Percentiles rank a stretch among this genome's conserved stretches.
phyloP scores from a whole-genome alignment of 2,797 vertebrate genomes.

The Enteromius viviparus region DNA sequence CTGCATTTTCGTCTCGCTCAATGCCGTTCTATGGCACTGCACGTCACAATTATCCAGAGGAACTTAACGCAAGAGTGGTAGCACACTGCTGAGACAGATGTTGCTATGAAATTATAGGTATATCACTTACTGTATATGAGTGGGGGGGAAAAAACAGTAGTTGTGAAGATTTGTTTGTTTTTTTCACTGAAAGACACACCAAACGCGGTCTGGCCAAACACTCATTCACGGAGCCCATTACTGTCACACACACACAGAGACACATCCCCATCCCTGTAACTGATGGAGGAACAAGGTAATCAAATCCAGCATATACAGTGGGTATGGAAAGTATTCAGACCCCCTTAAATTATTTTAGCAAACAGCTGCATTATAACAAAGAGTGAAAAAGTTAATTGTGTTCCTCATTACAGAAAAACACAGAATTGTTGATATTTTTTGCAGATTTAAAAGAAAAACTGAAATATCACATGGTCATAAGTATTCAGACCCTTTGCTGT shows the following conservation, averaged over 20 bases:
- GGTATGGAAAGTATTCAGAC: too few species aligned
- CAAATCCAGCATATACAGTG: not conserved
- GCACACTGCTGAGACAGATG: slow-evolving; percentile 60
- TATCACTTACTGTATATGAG: slow-evolving; percentile 9
- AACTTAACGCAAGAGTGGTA: slow-evolving; percentile 50
- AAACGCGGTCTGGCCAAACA: slow-evolving; percentile 19
- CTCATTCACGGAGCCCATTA: slow-evolving; percentile 63
- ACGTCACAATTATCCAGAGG: slow-evolving; percentile 51
- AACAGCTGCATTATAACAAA: too few species aligned
- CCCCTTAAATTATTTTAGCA: too few species aligned
- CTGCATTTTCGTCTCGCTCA: slow-evolving; percentile 47
- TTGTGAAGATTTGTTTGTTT: not conserved
- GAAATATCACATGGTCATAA: too few species aligned
- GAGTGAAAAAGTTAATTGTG: too few species aligned
- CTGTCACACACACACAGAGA: slow-evolving; percentile 60
- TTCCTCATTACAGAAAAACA: too few species aligned
- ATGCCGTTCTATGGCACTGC: slow-evolving; percentile 40
- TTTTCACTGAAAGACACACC: not conserved
- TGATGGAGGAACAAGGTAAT: slow-evolving; percentile 47
- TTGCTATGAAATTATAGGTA: slow-evolving; percentile 53
- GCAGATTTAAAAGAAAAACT: too few species aligned
- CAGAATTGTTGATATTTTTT: too few species aligned
- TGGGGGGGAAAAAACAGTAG: not conserved
- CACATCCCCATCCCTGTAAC: slow-evolving; percentile 51
- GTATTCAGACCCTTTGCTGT: too few species aligned